These are phyloP conservation scores for Coregonus sp. DNA, from an alignment of 2,797 vertebrate genomes.

Conservation along the genomic window DNA sequence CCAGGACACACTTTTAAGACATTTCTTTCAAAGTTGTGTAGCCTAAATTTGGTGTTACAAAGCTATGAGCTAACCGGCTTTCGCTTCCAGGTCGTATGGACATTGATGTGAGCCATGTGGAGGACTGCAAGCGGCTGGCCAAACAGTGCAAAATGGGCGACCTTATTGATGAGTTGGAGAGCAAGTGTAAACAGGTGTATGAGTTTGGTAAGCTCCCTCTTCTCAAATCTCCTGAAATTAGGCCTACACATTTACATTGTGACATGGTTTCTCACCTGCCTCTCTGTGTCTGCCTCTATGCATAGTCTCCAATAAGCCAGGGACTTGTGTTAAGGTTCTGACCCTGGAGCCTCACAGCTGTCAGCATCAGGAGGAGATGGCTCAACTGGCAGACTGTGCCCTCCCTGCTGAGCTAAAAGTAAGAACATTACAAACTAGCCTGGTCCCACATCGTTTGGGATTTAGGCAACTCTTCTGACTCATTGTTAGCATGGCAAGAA, in stretches of 20 bases:
- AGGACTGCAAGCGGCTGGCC: slow-evolving; percentile 89
- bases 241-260: not conserved
- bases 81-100: slow-evolving; percentile 83
- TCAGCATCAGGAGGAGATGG: slow-evolving; percentile 89
- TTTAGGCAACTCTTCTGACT: not conserved
- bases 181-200: slow-evolving; percentile 90
- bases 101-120: slow-evolving; percentile 88
- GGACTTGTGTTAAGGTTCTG: slow-evolving; percentile 93
- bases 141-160: slow-evolving; percentile 92
- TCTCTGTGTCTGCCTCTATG: not conserved
- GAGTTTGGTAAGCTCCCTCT: slow-evolving; percentile 85
- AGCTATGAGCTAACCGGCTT: not conserved
- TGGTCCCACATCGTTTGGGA: no score
- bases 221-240: not conserved
- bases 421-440: slow-evolving; percentile 23
- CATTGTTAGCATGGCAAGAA: not conserved
- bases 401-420: slow-evolving; percentile 88
- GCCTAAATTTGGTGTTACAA: not conserved
- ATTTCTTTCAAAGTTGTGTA: not conserved
- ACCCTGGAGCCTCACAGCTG: slow-evolving; percentile 87
- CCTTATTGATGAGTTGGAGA: slow-evolving; percentile 90
- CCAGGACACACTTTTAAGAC: not conserved
- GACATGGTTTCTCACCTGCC: not conserved
- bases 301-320: slow-evolving; percentile 92
- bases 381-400: slow-evolving; percentile 89